Percentiles rank a stretch among this genome's conserved stretches.
Conservation (phyloP, 2,113 vertebrate species). For the Phrynocephalus versicolor region DNA sequence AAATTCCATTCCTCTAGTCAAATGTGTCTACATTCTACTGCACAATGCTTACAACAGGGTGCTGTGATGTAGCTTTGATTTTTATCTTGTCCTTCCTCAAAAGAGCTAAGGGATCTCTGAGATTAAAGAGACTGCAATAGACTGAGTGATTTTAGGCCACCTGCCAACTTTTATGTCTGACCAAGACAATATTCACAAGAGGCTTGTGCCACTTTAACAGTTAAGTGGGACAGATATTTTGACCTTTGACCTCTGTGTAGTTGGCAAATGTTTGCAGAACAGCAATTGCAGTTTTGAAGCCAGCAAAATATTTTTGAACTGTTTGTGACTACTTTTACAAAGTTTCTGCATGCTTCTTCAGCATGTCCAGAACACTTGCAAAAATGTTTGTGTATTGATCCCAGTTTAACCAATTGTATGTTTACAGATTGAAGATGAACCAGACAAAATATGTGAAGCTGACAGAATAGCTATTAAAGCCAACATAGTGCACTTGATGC, state of each 20-base stretch:
- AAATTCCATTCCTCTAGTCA: neutral
- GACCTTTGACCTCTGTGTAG: neutral
- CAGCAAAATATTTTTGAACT: neutral
- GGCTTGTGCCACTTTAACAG: neutral
- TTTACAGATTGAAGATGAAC: conserved; percentile 94
- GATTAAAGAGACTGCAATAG: neutral
- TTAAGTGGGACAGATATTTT: neutral
- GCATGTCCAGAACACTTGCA: neutral
- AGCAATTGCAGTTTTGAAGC: neutral
- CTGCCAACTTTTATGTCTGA: neutral
- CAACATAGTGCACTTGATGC: conserved; percentile 98
- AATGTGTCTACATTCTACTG: neutral
- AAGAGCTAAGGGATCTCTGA: neutral
- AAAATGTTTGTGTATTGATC: neutral
- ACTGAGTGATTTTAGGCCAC: neutral
- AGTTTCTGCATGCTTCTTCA: neutral
- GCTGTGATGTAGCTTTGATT: neutral
- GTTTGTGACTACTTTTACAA: neutral
- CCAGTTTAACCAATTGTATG: conserved; percentile 33
- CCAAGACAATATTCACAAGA: neutral
- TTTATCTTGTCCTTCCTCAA: neutral
- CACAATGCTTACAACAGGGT: neutral
- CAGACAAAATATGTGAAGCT: conserved; percentile 92
- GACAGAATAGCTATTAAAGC: conserved; percentile 95
- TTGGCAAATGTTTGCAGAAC: neutral